Conservation (phyloP, 2,797 vertebrate species). For the Cossypha heuglini region DNA sequence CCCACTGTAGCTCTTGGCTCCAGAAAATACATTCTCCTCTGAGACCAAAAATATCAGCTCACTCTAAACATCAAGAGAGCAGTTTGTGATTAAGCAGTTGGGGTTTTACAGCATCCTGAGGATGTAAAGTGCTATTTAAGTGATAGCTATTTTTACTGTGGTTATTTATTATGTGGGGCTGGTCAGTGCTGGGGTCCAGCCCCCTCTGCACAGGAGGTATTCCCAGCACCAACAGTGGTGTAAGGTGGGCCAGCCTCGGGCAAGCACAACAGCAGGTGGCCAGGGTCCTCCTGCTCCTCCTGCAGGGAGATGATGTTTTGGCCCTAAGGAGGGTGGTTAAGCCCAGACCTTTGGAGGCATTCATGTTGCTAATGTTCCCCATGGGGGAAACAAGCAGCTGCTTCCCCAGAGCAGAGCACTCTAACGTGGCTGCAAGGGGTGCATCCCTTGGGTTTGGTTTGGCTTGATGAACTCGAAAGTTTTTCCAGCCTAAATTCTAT, state of each 20-base stretch:
- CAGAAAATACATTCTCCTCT: constrained; percentile 19
- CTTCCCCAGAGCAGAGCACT: background rate
- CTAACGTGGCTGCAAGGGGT: accelerated
- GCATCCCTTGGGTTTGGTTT: background rate
- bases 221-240: background rate
- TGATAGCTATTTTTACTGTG: constrained; percentile 7
- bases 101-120: constrained; percentile 24
- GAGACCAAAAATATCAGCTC: constrained; percentile 33
- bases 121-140: background rate
- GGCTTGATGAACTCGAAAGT: background rate
- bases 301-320: accelerated
- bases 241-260: background rate
- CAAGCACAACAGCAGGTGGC: background rate
- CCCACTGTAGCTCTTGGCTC: constrained; percentile 42
- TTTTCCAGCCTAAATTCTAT: background rate
- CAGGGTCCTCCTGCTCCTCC: background rate
- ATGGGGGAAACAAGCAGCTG: background rate
- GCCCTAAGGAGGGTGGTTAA: background rate
- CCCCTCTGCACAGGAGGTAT: background rate
- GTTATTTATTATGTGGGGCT: constrained; percentile 15
- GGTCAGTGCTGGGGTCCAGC: background rate
- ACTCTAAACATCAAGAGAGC: background rate
- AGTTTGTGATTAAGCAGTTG: constrained; percentile 21
- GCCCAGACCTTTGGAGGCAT: accelerated
- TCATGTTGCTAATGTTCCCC: background rate